Conservation (phyloP, 2,888 invertebrate genomes). For the Pristionchus japonicus region DNA sequence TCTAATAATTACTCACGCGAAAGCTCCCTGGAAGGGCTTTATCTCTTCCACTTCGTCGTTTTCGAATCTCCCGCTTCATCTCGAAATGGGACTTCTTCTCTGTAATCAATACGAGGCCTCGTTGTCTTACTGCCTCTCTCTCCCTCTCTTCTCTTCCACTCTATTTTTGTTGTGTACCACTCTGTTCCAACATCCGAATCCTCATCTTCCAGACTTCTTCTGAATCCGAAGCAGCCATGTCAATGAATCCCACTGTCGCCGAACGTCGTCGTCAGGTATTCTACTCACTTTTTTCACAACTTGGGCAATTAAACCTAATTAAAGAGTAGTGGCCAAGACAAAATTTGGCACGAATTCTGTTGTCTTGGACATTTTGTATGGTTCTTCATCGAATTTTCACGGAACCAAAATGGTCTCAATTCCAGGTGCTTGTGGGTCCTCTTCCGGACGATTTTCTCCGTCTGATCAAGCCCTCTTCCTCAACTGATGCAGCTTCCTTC, state of each 20-base stretch:
- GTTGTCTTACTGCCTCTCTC: background rate
- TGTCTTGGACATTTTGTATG: background rate
- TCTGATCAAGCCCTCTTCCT: slow-evolving; percentile 56
- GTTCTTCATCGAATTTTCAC: background rate
- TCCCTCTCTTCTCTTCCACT: background rate
- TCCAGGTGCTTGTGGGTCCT: slow-evolving; percentile 63
- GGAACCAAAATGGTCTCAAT: no score
- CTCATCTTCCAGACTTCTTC: background rate
- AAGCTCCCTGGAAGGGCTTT: background rate
- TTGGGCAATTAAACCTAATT: background rate
- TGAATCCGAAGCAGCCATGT: background rate
- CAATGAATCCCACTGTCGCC: slow-evolving; percentile 48
- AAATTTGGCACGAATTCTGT: background rate
- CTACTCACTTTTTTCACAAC: background rate
- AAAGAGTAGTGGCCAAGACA: no score
- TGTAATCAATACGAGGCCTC: slow-evolving; percentile 25
- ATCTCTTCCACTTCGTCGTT: background rate
- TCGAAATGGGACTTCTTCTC: background rate
- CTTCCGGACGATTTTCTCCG: slow-evolving; percentile 68
- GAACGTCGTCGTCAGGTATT: slow-evolving; percentile 54
- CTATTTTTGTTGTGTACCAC: background rate
- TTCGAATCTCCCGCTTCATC: background rate
- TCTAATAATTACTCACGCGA: background rate
- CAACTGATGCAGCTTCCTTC: slow-evolving; percentile 40
- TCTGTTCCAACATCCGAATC: background rate